Evolutionary conservation across 2,888 invertebrate species (phyloP).

Genomic region (Volucella bombylans): DNA sequence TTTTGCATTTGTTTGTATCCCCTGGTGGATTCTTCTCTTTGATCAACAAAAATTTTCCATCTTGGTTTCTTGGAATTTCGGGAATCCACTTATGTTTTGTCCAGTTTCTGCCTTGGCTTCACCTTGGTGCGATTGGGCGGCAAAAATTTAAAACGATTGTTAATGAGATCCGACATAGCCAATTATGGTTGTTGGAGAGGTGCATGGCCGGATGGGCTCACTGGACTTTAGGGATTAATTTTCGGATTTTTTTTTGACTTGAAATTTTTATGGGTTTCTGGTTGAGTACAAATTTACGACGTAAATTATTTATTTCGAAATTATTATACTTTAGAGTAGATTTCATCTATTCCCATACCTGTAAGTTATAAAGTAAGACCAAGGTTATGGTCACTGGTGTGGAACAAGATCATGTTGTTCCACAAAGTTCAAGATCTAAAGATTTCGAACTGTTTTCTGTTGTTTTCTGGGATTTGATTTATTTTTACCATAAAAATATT

Average conservation of each 20-base stretch:
- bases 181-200: constrained; percentile 35
- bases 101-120: constrained; percentile 12
- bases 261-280: constrained; percentile 5
- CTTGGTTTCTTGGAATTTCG: constrained; percentile 60
- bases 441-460: too few relatives aligned
- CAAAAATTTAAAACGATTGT: constrained; percentile 44
- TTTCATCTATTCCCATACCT: too few relatives aligned
- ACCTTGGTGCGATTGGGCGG: constrained; percentile 54
- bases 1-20: background rate
- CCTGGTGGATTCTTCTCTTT: background rate
- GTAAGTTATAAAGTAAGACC: too few relatives aligned
- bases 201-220: constrained; percentile 64
- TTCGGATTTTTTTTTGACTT: constrained; percentile 23
- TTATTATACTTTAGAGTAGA: background rate
- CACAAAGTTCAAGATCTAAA: too few relatives aligned
- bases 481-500: too few relatives aligned
- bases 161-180: constrained; percentile 31
- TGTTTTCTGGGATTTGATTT: too few relatives aligned
- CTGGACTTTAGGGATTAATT: constrained; percentile 50
- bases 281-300: background rate
- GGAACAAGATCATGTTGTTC: too few relatives aligned
- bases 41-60: constrained; percentile 21
- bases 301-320: background rate
- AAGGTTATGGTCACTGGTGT: too few relatives aligned
- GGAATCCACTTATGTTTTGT: constrained; percentile 52